phyloP scores from a whole-genome alignment of 2,797 vertebrate species.

The Molossus alvarezi region DNA sequence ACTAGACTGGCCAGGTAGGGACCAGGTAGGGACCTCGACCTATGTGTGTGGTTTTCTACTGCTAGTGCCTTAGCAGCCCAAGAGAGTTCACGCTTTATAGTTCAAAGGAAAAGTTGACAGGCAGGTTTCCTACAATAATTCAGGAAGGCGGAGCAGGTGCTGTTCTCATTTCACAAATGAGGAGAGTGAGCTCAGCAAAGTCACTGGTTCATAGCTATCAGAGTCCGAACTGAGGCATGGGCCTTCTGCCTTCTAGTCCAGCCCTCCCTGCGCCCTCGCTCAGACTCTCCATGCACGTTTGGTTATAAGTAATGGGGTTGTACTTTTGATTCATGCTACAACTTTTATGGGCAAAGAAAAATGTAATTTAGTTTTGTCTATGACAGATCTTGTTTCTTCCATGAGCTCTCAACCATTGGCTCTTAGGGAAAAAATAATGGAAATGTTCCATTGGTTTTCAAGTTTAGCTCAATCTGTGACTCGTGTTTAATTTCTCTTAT shows the following conservation, averaged over 20 bases:
- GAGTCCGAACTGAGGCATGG: not conserved
- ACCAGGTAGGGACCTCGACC: not conserved
- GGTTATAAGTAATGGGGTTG: not conserved
- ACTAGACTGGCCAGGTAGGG: not conserved
- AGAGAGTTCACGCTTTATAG: not conserved
- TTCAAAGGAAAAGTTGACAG: not conserved
- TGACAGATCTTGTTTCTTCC: not conserved
- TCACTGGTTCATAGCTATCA: not conserved
- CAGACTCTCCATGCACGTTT: not conserved
- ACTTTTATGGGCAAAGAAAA: constrained; percentile 18
- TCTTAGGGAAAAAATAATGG: not conserved
- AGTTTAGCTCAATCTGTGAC: not conserved
- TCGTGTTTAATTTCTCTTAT: not conserved
- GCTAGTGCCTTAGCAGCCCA: not conserved
- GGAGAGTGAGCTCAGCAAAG: constrained; percentile 25
- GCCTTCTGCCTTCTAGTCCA: not conserved
- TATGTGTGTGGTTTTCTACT: not conserved
- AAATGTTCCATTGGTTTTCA: not conserved
- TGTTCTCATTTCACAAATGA: constrained; percentile 8
- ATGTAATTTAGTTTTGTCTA: constrained; percentile 21
- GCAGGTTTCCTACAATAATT: not conserved
- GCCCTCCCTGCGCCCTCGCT: not conserved
- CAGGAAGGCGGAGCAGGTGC: not conserved
- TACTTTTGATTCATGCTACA: not conserved
- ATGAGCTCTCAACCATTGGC: not conserved